These are phyloP conservation scores for Melanogrammus aeglefinus DNA, from an alignment of 2,797 vertebrate genomes.

Conservation along the genomic window DNA sequence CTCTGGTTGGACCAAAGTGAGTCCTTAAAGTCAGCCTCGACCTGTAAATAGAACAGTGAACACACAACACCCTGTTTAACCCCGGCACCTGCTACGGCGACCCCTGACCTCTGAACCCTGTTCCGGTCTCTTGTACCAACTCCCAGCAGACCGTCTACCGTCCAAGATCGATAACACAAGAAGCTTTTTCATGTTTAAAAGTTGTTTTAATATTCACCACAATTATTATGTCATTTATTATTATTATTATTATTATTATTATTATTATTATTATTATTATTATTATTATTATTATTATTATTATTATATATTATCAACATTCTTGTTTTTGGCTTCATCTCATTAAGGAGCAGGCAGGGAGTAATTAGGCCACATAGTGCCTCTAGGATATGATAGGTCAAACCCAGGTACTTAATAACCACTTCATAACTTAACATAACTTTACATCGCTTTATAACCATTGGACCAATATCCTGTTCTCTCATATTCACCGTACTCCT, in stretches of 20 bases:
- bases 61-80: not conserved
- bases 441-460: not conserved
- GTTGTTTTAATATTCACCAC: too few species aligned
- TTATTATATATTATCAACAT: too few species aligned
- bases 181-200: not conserved
- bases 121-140: not conserved
- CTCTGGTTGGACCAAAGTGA: not conserved
- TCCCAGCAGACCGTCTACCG: not conserved
- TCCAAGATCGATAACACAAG: not conserved
- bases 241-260: too few species aligned
- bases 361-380: too few species aligned
- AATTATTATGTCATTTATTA: too few species aligned
- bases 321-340: not conserved
- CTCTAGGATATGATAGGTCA: not conserved
- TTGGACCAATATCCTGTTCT: too few species aligned
- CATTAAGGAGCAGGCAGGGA: not conserved
- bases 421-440: too few species aligned
- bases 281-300: too few species aligned
- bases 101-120: not conserved
- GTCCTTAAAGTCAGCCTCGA: not conserved
- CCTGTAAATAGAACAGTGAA: not conserved
- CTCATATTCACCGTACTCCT: too few species aligned
- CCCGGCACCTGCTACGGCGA: not conserved
- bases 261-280: too few species aligned
- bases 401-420: not conserved